A percentile compares a stretch with the other conserved stretches of the same genome.
Evolutionary conservation across 2,113 vertebrate genomes (phyloP).

Genomic region (Edolisoma coerulescens): DNA sequence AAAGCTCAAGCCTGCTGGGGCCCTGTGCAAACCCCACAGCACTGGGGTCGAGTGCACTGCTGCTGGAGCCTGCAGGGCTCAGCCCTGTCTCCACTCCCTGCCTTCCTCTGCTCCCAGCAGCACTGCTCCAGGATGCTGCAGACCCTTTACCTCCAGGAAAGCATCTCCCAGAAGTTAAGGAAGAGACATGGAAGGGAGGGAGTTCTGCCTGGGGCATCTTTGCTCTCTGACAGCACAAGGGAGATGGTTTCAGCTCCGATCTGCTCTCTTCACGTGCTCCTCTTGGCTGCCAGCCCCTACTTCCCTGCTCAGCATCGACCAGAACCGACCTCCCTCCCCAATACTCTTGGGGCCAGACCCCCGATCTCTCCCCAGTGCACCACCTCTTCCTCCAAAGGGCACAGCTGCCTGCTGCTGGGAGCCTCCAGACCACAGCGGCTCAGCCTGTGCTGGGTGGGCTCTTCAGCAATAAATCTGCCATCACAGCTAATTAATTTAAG

Average conservation of each 20-base stretch:
- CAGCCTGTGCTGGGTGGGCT: background rate
- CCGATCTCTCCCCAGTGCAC: background rate
- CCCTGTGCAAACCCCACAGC: background rate
- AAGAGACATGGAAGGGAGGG: background rate
- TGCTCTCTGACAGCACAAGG: background rate
- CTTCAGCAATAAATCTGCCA: background rate
- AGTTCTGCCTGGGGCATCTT: background rate
- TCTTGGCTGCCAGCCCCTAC: background rate
- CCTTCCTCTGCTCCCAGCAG: background rate
- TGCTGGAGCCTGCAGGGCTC: background rate
- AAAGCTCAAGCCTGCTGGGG: background rate
- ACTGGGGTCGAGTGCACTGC: fast-evolving
- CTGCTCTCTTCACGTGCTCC: background rate
- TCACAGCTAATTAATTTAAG: background rate
- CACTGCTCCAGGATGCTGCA: background rate
- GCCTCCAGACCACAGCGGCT: background rate
- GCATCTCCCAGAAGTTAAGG: background rate
- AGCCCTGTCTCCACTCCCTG: background rate
- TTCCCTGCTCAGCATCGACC: background rate
- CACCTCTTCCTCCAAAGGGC: background rate
- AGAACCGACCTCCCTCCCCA: background rate
- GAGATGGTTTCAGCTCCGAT: background rate
- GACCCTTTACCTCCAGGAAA: background rate
- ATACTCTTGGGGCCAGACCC: background rate
- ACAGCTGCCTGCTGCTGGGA: background rate